Evolutionary conservation across 2,113 vertebrate species (phyloP).

Genomic region (Stercorarius parasiticus): DNA sequence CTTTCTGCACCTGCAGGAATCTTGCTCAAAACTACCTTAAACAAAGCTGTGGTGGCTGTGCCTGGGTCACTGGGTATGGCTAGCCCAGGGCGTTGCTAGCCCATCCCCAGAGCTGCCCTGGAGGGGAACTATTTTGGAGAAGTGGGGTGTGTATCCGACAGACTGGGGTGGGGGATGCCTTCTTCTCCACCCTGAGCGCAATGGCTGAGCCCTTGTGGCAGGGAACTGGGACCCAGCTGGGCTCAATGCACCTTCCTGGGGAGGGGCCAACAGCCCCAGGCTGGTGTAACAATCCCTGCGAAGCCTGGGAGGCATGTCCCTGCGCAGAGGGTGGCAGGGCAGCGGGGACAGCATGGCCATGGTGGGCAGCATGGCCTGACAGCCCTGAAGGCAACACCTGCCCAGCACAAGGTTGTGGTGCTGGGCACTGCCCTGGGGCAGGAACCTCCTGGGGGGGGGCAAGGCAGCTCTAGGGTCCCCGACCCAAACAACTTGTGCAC

Average conservation of each 20-base stretch:
- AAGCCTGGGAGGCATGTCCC: not conserved
- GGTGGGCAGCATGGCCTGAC: not conserved
- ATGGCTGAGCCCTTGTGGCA: not conserved
- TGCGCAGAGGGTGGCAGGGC: not conserved
- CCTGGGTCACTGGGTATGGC: not conserved
- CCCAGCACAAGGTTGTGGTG: not conserved
- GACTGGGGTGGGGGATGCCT: not conserved
- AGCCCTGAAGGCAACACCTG: not conserved
- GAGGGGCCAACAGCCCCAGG: not conserved
- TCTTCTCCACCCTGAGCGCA: not conserved
- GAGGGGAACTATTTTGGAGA: not conserved
- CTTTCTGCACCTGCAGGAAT: not conserved
- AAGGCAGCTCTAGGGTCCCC: not conserved
- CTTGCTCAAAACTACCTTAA: not conserved
- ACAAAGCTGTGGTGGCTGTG: not conserved
- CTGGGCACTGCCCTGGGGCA: accelerated
- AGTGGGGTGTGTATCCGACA: not conserved
- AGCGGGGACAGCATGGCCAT: accelerated
- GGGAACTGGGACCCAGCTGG: not conserved
- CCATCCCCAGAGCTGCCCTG: not conserved
- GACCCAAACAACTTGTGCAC: not conserved
- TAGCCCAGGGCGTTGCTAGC: not conserved
- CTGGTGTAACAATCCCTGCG: too few relatives aligned
- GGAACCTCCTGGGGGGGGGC: not conserved
- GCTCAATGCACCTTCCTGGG: accelerated